Conservation (phyloP, 2,888 invertebrate genomes). For the Troides oblongomaculatus region DNA sequence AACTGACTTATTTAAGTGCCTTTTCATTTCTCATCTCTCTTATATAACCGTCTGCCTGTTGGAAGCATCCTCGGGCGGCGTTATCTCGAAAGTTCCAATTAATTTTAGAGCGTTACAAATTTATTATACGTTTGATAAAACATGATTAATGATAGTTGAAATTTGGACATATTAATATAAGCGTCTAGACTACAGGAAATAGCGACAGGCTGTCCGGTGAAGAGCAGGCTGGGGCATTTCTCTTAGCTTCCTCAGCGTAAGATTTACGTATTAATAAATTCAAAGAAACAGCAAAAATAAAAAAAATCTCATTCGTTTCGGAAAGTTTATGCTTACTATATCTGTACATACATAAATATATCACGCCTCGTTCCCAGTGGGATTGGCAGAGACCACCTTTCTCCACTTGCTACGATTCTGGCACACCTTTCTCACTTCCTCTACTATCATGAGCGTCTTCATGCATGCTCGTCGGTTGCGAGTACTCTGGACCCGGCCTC, state of each 20-base stretch:
- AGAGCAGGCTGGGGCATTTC: background rate
- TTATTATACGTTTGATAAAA: slow-evolving; percentile 30
- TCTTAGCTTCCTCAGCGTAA: background rate
- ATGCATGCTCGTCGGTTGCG: no score
- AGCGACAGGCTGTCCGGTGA: slow-evolving; percentile 15
- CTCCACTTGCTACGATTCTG: no score
- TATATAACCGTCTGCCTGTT: slow-evolving; percentile 13
- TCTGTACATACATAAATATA: no score
- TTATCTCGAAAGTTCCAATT: slow-evolving; percentile 30
- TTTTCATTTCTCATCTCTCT: slow-evolving; percentile 22
- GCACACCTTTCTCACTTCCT: no score
- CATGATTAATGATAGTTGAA: slow-evolving; percentile 29
- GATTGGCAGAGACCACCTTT: no score
- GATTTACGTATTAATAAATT: no score
- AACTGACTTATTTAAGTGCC: slow-evolving; percentile 10
- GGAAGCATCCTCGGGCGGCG: slow-evolving; percentile 13
- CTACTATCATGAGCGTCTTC: no score
- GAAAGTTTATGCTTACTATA: no score
- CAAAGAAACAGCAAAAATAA: no score
- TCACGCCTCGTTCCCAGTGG: no score
- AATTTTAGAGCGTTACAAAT: slow-evolving; percentile 26
- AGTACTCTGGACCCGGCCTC: no score
- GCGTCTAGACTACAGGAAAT: slow-evolving; percentile 23
- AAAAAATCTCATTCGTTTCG: no score
- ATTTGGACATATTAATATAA: slow-evolving; percentile 28